These are phyloP conservation scores for Polypterus bichir DNA, from an alignment of 2,113 vertebrate genomes.

Conservation along the genomic window DNA sequence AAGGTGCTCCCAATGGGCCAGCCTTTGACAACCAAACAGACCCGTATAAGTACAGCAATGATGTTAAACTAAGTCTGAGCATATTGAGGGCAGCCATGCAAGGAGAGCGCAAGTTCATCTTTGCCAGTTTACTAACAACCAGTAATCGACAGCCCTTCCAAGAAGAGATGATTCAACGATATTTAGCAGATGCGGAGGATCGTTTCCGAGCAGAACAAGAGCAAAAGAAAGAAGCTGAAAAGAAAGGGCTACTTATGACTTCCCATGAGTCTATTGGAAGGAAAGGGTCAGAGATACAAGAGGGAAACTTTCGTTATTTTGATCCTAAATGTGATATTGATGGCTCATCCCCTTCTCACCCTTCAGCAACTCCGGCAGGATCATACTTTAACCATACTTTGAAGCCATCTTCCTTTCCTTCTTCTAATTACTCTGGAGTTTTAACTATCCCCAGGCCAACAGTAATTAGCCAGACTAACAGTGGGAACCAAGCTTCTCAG, in stretches of 20 bases:
- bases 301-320: constrained; percentile 31
- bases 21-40: constrained; percentile 23
- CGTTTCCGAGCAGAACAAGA: constrained; percentile 73
- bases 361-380: constrained; percentile 4
- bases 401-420: constrained; percentile 33
- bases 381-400: constrained; percentile 23
- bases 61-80: constrained; percentile 78
- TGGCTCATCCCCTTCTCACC: constrained; percentile 19
- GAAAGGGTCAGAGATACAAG: constrained; percentile 35
- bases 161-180: constrained; percentile 93
- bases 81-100: constrained; percentile 79
- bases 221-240: constrained; percentile 64
- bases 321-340: constrained; percentile 34
- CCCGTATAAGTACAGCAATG: constrained; percentile 66
- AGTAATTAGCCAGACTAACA: constrained; percentile 31
- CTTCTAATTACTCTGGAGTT: constrained; percentile 57
- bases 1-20: fast-evolving
- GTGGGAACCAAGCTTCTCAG: constrained; percentile 22
- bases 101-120: constrained; percentile 80
- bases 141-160: constrained; percentile 84
- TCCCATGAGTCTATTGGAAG: background rate
- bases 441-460: constrained; percentile 72
- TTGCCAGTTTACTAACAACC: constrained; percentile 74
- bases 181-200: constrained; percentile 76
- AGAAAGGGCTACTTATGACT: constrained; percentile 34